Evolutionary conservation across 2,113 vertebrate species (phyloP).

Genomic region (Zonotrichia leucophrys): DNA sequence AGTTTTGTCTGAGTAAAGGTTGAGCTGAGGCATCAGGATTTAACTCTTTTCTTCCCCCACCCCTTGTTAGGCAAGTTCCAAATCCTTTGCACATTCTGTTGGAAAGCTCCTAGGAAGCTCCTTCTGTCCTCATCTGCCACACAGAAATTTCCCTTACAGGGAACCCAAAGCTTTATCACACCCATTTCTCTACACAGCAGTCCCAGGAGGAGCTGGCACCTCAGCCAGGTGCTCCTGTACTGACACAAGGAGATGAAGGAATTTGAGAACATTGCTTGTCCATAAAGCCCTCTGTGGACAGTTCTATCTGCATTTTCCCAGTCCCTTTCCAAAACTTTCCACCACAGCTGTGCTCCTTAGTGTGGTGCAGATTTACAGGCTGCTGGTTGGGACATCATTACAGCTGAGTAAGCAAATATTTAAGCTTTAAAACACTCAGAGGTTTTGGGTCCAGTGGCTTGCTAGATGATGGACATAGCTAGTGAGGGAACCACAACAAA

Average conservation of each 20-base stretch:
- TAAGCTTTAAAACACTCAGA: not conserved
- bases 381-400: not conserved
- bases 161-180: not conserved
- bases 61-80: not conserved
- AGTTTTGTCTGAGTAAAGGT: not conserved
- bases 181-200: not conserved
- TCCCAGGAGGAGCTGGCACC: accelerated
- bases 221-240: not conserved
- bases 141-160: not conserved
- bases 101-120: not conserved
- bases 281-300: not conserved
- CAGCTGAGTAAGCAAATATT: not conserved
- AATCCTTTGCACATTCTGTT: not conserved
- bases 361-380: not conserved
- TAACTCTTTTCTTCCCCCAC: not conserved
- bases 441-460: not conserved
- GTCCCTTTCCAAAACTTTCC: not conserved
- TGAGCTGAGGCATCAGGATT: not conserved
- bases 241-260: not conserved
- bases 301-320: not conserved
- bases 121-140: not conserved
- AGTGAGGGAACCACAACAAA: not conserved
- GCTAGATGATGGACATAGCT: not conserved
- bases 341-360: not conserved
- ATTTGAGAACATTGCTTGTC: not conserved